A percentile compares a stretch with the other conserved stretches of the same genome.
Conservation (phyloP, 2,888 invertebrate genomes). For the Augiades crinisus region DNA sequence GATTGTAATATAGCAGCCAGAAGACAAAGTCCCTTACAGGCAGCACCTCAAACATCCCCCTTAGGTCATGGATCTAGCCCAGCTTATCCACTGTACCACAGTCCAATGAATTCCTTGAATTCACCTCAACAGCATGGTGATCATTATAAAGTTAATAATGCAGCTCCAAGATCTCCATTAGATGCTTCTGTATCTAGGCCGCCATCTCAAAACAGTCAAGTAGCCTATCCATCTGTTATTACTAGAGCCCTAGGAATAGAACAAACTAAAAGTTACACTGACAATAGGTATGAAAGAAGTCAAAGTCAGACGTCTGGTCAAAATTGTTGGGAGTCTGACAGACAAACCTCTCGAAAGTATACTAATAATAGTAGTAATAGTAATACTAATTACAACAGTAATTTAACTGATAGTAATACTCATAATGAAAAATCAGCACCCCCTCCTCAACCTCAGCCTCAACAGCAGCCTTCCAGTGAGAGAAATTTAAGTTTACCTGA, state of each 20-base stretch:
- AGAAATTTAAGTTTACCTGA: slow-evolving; percentile 71
- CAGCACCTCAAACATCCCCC: slow-evolving; percentile 87
- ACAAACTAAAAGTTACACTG: slow-evolving; percentile 78
- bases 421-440: slow-evolving; percentile 67
- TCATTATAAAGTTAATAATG: slow-evolving; percentile 72
- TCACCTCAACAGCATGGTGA: slow-evolving; percentile 86
- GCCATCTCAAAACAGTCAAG: slow-evolving; percentile 81
- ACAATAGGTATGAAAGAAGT: slow-evolving; percentile 78
- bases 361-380: slow-evolving; percentile 67
- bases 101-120: slow-evolving; percentile 89
- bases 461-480: slow-evolving; percentile 65
- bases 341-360: slow-evolving; percentile 74
- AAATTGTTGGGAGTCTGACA: slow-evolving; percentile 82
- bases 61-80: slow-evolving; percentile 88
- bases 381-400: slow-evolving; percentile 63
- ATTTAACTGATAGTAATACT: slow-evolving; percentile 69
- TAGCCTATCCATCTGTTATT: slow-evolving; percentile 92
- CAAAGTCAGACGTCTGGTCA: slow-evolving; percentile 70
- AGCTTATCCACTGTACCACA: slow-evolving; percentile 92
- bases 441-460: slow-evolving; percentile 61
- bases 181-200: slow-evolving; percentile 86
- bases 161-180: slow-evolving; percentile 85
- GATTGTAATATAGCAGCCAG: slow-evolving; percentile 85
- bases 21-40: slow-evolving; percentile 85
- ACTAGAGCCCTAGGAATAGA: slow-evolving; percentile 86